phyloP scores from a whole-genome alignment of 1,140 invertebrate genomes.

The Pogonus chalceus region DNA sequence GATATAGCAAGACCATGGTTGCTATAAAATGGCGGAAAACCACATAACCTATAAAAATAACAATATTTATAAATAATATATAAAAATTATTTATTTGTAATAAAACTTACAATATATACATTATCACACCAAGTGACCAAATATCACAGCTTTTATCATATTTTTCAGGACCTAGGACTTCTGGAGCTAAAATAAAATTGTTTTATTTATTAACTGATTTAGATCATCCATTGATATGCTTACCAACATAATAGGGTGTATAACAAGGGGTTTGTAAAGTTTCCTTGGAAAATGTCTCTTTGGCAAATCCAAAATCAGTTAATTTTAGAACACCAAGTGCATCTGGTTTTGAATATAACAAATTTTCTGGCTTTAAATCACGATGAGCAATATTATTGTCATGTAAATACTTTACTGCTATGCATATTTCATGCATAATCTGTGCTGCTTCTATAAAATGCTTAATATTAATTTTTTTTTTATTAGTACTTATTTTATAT shows the following conservation, averaged over 20 bases:
- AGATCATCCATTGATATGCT: slow-evolving; percentile 27
- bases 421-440: slow-evolving; percentile 93
- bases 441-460: slow-evolving; percentile 67
- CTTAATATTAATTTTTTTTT: slow-evolving; percentile 18
- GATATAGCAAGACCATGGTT: slow-evolving; percentile 95
- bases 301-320: slow-evolving; percentile 99
- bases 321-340: slow-evolving; percentile 78
- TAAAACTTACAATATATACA: slow-evolving; percentile 86
- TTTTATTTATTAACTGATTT: slow-evolving; percentile 1
- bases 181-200: slow-evolving; percentile 57
- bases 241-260: slow-evolving; percentile 95
- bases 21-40: slow-evolving; percentile 97
- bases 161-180: slow-evolving; percentile 93
- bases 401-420: slow-evolving; percentile 91
- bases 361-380: slow-evolving; percentile 91
- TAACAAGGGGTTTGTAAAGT: slow-evolving; percentile 95
- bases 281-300: slow-evolving; percentile 78
- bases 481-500: slow-evolving; percentile 3
- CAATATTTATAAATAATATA: neutral
- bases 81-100: neutral
- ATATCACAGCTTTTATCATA: slow-evolving; percentile 99
- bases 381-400: slow-evolving; percentile 93
- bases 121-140: slow-evolving; percentile 95
- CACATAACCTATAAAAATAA: slow-evolving; percentile 64
- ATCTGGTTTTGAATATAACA: slow-evolving; percentile 66